Conservation (phyloP, 2,888 invertebrate species). For the Exephanes ischioxanthus region DNA sequence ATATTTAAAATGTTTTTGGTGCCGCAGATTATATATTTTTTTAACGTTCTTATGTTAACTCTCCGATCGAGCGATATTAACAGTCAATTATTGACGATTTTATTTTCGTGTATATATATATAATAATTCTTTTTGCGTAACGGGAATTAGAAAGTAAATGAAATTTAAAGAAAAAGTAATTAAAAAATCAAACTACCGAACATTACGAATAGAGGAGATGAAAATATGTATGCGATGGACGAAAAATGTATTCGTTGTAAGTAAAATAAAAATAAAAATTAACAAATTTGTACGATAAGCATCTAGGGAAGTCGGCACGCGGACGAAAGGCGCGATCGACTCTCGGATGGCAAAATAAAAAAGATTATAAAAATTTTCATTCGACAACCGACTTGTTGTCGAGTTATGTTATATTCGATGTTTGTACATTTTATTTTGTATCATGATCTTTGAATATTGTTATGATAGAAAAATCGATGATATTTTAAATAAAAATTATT, state of each 20-base stretch:
- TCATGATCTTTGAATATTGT: conserved; percentile 63
- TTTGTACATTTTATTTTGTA: conserved; percentile 72
- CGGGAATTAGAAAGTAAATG: conserved; percentile 19
- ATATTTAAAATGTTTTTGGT: conserved; percentile 63
- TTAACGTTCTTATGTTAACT: conserved; percentile 51
- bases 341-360: conserved; percentile 26
- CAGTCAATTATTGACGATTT: conserved; percentile 46
- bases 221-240: neutral
- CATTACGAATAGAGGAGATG: neutral
- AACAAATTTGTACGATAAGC: neutral
- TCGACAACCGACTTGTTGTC: conserved; percentile 69
- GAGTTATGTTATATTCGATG: conserved; percentile 68
- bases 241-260: conserved; percentile 5
- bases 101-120: conserved; percentile 29
- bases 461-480: conserved; percentile 67
- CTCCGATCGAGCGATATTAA: conserved; percentile 32
- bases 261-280: neutral
- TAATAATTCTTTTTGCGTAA: conserved; percentile 33
- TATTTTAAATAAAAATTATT: conserved; percentile 69
- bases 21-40: conserved; percentile 69
- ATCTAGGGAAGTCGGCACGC: neutral
- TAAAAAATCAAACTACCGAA: conserved; percentile 41
- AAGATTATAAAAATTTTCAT: conserved; percentile 52
- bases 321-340: neutral
- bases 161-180: conserved; percentile 14